Conservation (phyloP, 2,888 invertebrate species). For the Sipha maydis region DNA sequence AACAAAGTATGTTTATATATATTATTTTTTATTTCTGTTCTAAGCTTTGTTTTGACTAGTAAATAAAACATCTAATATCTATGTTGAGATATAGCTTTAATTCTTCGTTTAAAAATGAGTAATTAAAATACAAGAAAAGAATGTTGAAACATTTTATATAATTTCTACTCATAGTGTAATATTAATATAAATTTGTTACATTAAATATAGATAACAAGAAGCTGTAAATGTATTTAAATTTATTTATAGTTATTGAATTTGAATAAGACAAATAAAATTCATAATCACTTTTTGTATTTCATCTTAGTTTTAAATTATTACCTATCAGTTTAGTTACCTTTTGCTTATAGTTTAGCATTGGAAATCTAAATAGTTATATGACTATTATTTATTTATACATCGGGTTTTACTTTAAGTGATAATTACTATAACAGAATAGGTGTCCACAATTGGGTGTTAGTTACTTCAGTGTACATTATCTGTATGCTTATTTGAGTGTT, state of each 20-base stretch:
- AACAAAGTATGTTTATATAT: constrained; percentile 57
- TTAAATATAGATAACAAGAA: constrained; percentile 46
- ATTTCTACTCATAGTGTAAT: constrained; percentile 49
- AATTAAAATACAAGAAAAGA: constrained; percentile 19
- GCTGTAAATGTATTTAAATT: constrained; percentile 54
- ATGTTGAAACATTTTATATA: constrained; percentile 37
- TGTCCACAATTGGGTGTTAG: background rate
- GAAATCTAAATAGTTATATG: constrained; percentile 18
- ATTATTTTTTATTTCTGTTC: constrained; percentile 55
- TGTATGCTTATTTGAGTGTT: background rate
- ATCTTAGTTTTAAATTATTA: constrained; percentile 54
- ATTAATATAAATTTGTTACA: constrained; percentile 44
- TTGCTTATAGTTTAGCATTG: constrained; percentile 24
- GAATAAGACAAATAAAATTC: constrained; percentile 60
- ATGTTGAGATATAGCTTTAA: constrained; percentile 52
- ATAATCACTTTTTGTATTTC: constrained; percentile 56
- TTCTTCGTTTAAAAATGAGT: constrained; percentile 43
- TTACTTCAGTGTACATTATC: background rate
- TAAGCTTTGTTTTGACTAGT: constrained; percentile 60
- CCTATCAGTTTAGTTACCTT: constrained; percentile 46
- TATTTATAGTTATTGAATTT: constrained; percentile 53
- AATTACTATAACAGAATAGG: background rate
- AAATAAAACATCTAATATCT: constrained; percentile 56
- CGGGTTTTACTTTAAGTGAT: constrained; percentile 1
- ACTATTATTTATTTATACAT: constrained; percentile 32